Base-by-base conservation (phyloP, 1,140 invertebrate genomes). In the Mercenaria mercenaria region DNA sequence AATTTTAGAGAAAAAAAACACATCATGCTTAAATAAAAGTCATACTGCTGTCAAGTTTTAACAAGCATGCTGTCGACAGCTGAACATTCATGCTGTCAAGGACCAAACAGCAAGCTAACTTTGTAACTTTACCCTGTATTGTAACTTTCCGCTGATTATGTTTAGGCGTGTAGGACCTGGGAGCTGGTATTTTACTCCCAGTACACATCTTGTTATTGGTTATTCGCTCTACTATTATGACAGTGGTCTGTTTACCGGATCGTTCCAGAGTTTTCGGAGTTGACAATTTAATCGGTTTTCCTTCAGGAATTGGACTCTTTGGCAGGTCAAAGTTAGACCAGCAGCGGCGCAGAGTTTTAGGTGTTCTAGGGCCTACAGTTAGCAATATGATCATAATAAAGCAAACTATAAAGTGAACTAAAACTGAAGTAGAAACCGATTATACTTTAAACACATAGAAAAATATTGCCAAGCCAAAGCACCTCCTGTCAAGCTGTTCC, bases 321-420 rank as follows among this genome's bases (percentile, higher is more conserved):
- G 64, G 83, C 0, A 86, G 83, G 59, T 86, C 83, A 59, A 76
- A 72, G 47, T 52, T 86, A 23, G 83, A 86, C 83, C 83, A 86
- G 47, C 83, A 52, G 23, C 83, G 67, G 13, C 83, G 41, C 26
- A 86, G 69, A 37, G 67, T 52, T 41, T 86, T 86, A 76, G 67
- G 83, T 32, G 80, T 83, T 67, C 80, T 83, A 43, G 83, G 83
- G 83, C 83, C 83, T 86, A 84, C 26, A 84, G 72, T 76, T 76
- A 76, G 72, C 72, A 76, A 76, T 76, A 64, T 64, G 15, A 4
- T 47, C 43, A 47, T 29, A 1, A 29, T 64, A 64, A 64, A 64
- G 59, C 59, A 64, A 29, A 26, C n/a, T 29, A 47, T 47, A 47
- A 47, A 1, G 32, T 67, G 8, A n/a, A 61, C 20, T 29, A 61